phyloP scores from a whole-genome alignment of 2,797 vertebrate species.

The Gorsachius magnificus region DNA sequence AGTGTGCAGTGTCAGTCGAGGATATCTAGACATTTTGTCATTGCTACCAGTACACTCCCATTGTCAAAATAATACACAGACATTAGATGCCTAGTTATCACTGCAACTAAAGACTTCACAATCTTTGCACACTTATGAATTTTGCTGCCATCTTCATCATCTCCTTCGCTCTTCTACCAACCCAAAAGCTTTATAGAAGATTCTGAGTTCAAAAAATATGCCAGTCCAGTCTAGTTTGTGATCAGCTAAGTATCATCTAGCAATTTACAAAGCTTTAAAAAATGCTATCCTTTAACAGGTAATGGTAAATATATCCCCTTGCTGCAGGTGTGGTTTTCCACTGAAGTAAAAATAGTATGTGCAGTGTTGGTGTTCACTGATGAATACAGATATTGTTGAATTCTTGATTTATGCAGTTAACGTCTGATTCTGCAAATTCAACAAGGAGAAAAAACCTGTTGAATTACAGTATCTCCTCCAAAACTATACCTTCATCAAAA shows the following conservation, averaged over 20 bases:
- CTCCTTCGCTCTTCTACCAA: background rate
- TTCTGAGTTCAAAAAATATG: background rate
- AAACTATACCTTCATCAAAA: background rate
- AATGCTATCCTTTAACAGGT: background rate
- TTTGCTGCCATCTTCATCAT: background rate
- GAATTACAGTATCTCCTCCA: background rate
- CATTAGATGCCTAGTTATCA: background rate
- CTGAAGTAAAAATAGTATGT: background rate
- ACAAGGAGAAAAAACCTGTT: background rate
- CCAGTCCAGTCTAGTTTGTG: accelerated
- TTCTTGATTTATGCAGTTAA: background rate
- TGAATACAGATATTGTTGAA: background rate
- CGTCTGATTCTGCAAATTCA: background rate
- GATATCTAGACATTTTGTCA: background rate
- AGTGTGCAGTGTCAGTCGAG: accelerated
- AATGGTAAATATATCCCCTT: background rate
- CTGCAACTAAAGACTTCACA: background rate
- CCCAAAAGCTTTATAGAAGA: background rate
- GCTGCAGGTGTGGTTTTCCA: background rate
- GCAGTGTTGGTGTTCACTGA: background rate
- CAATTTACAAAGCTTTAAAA: background rate
- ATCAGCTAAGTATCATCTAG: background rate
- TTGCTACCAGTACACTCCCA: background rate
- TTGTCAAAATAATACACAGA: background rate
- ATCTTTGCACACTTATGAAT: background rate